A percentile compares a stretch with the other conserved stretches of the same genome.
Conservation (phyloP, 1,140 invertebrate genomes). For the Mylabris phalerata region DNA sequence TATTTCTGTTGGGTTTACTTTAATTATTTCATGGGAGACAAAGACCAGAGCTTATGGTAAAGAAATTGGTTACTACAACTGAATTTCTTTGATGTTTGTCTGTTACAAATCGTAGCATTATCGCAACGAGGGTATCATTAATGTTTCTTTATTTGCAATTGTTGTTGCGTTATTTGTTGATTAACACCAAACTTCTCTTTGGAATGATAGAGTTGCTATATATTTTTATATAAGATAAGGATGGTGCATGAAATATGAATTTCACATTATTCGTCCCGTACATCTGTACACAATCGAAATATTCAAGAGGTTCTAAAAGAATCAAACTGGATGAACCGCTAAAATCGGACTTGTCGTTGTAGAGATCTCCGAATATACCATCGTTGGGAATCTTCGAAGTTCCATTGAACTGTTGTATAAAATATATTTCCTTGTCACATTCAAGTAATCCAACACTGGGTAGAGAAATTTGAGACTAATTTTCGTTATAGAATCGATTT, state of each 20-base stretch:
- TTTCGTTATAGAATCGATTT: constrained; percentile 51
- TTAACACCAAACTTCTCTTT: constrained; percentile 50
- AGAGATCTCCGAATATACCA: constrained; percentile 47
- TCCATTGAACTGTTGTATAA: constrained; percentile 21
- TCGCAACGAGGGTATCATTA: constrained; percentile 46
- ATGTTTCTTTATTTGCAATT: constrained; percentile 42
- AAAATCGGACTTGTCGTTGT: constrained; percentile 1
- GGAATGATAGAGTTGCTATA: constrained; percentile 54
- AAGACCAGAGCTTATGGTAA: constrained; percentile 1
- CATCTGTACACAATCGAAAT: constrained; percentile 50
- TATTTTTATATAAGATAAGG: constrained; percentile 54
- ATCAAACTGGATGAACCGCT: neutral
- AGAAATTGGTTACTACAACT: constrained; percentile 13
- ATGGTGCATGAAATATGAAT: constrained; percentile 55
- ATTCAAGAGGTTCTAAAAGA: neutral
- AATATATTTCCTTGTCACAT: constrained; percentile 45
- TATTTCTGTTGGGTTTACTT: constrained; percentile 18
- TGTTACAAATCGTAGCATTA: constrained; percentile 46
- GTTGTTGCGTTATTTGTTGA: constrained; percentile 33
- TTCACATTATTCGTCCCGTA: constrained; percentile 45
- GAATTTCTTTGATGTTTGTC: constrained; percentile 40
- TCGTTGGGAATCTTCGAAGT: constrained; percentile 39
- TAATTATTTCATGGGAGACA: constrained; percentile 22
- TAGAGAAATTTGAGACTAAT: constrained; percentile 48
- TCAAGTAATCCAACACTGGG: constrained; percentile 46